Evolutionary conservation across 2,888 invertebrate genomes (phyloP).

Genomic region (Pristionchus exspectatus): DNA sequence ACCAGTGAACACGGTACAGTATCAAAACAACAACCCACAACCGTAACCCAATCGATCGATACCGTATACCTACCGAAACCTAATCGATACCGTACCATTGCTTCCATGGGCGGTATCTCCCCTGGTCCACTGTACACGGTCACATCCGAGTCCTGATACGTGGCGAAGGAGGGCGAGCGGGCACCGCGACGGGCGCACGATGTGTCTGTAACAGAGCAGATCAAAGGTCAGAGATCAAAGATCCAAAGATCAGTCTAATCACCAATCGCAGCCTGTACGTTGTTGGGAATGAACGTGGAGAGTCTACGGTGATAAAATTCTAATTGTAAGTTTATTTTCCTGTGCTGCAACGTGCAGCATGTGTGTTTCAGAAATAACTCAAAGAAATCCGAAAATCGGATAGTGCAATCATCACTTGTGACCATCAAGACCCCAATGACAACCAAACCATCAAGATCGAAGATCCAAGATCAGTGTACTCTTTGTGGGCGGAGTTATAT

Average conservation of each 20-base stretch:
- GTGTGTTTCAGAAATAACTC: no score
- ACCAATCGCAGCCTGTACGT: background rate
- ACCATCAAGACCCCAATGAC: no score
- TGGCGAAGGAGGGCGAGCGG: background rate
- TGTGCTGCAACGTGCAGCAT: no score
- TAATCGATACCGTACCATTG: background rate
- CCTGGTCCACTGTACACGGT: background rate
- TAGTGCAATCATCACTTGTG: no score
- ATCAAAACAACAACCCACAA: background rate
- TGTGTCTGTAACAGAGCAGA: background rate
- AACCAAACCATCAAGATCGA: no score
- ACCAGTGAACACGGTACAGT: background rate
- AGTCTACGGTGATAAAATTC: no score
- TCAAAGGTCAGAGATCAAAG: conserved; percentile 1
- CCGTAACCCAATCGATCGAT: background rate
- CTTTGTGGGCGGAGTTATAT: no score
- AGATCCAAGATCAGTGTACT: no score
- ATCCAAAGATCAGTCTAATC: background rate
- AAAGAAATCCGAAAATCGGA: no score
- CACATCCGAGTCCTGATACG: background rate
- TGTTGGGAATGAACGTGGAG: background rate
- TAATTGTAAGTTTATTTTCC: no score
- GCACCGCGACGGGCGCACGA: background rate
- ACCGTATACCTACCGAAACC: background rate
- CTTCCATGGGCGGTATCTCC: background rate